Evolutionary conservation across 2,888 invertebrate species (phyloP).

Genomic region (Synanthedon formicaeformis): DNA sequence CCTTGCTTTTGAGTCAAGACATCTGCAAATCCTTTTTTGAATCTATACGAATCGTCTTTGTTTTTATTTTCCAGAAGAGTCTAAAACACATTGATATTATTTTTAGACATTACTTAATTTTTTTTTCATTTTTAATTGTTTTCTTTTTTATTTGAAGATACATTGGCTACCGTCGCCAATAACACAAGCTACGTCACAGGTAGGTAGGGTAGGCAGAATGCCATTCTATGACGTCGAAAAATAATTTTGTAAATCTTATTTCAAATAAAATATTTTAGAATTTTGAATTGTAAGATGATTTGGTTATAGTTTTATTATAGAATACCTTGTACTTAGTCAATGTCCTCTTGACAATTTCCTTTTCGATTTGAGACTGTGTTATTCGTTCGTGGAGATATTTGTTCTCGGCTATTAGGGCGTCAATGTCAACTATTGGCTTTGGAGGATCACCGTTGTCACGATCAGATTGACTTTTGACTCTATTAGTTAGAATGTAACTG

Average conservation of each 20-base stretch:
- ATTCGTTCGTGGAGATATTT: constrained; percentile 86
- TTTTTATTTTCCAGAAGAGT: constrained; percentile 78
- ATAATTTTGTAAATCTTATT: too few species aligned
- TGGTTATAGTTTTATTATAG: not conserved
- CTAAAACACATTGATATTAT: constrained; percentile 37
- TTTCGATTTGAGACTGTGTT: constrained; percentile 83
- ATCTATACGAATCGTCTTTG: constrained; percentile 77
- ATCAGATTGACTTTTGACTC: constrained; percentile 24
- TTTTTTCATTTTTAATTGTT: not conserved
- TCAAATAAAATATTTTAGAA: too few species aligned
- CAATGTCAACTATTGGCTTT: constrained; percentile 78
- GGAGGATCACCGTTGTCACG: constrained; percentile 40
- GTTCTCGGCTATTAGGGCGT: constrained; percentile 84
- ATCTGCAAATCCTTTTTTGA: constrained; percentile 77
- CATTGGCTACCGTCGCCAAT: too few species aligned
- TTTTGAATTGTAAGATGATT: too few species aligned
- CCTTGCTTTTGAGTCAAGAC: constrained; percentile 85
- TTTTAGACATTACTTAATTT: not conserved
- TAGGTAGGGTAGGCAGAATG: not conserved
- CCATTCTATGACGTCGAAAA: too few species aligned
- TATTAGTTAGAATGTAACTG: constrained; percentile 72
- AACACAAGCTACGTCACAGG: not conserved
- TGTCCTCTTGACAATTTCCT: constrained; percentile 79
- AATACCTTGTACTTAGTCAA: constrained; percentile 80
- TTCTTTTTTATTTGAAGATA: not conserved